phyloP scores from a whole-genome alignment of 2,113 vertebrate genomes.

The Menidia beryllina region DNA sequence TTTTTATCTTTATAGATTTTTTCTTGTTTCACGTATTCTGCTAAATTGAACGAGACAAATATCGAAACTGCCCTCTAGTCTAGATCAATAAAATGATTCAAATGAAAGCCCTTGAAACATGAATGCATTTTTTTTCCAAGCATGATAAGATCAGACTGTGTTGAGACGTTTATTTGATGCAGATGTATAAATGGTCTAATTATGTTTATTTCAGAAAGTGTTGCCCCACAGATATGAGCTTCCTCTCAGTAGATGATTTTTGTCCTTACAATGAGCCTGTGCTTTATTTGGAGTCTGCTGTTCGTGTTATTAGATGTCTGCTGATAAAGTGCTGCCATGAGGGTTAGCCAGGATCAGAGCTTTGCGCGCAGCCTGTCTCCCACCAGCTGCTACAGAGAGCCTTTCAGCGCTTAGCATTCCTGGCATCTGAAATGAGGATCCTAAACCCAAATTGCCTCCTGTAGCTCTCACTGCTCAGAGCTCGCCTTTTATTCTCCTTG shows the following conservation, averaged over 20 bases:
- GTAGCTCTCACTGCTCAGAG: constrained; percentile 25
- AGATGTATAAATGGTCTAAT: background rate
- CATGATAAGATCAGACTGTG: background rate
- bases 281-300: constrained; percentile 51
- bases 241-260: constrained; percentile 18
- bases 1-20: background rate
- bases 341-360: constrained; percentile 62
- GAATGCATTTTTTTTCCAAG: background rate
- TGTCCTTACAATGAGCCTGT: constrained; percentile 43
- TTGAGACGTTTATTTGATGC: background rate
- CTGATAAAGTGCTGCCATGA: constrained; percentile 61
- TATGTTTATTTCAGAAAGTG: constrained; percentile 12
- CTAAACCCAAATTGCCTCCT: constrained; percentile 67
- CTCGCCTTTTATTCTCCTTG: constrained; percentile 53
- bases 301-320: constrained; percentile 58
- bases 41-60: background rate
- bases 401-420: constrained; percentile 68
- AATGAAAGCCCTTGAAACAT: background rate
- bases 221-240: constrained; percentile 1
- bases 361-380: constrained; percentile 48
- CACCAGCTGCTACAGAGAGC: constrained; percentile 64
- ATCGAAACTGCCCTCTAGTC: background rate
- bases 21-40: background rate
- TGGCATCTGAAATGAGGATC: constrained; percentile 66
- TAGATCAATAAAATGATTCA: background rate